phyloP scores from a whole-genome alignment of 2,888 invertebrate species.

The Mimas tiliae region DNA sequence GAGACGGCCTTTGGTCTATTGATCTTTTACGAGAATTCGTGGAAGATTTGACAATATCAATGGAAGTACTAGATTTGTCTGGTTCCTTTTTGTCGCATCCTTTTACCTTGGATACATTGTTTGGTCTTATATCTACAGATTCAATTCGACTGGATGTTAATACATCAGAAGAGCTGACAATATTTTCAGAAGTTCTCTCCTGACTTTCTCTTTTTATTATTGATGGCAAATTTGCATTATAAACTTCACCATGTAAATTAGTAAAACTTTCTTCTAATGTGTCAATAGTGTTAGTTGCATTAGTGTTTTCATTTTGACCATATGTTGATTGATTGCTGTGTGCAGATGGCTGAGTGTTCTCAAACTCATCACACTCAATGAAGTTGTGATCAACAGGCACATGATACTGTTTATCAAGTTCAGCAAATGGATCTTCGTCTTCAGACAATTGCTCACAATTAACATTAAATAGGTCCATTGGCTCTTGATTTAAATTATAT shows the following conservation, averaged over 20 bases:
- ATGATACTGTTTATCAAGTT: constrained; percentile 77
- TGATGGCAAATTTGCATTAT: not conserved
- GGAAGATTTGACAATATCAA: constrained; percentile 27
- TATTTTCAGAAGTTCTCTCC: constrained; percentile 1
- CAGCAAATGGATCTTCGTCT: constrained; percentile 76
- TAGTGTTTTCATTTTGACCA: constrained; percentile 32
- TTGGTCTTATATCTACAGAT: not conserved
- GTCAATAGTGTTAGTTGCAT: constrained; percentile 34
- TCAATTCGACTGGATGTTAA: not conserved
- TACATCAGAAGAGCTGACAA: not conserved
- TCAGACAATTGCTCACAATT: constrained; percentile 64
- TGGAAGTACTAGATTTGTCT: constrained; percentile 28
- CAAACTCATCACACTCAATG: constrained; percentile 60
- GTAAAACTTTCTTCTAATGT: constrained; percentile 10
- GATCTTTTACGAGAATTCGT: constrained; percentile 68
- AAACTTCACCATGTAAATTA: not conserved
- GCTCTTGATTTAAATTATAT: constrained; percentile 40
- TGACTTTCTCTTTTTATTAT: not conserved
- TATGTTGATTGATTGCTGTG: constrained; percentile 37
- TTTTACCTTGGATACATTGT: constrained; percentile 29
- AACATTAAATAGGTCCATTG: constrained; percentile 60
- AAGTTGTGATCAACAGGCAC: constrained; percentile 77
- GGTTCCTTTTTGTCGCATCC: constrained; percentile 44
- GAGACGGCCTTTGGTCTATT: constrained; percentile 70
- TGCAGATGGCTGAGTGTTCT: constrained; percentile 25